Base-by-base conservation (phyloP, 2,797 vertebrate species). In the Poeciliopsis infans region DNA sequence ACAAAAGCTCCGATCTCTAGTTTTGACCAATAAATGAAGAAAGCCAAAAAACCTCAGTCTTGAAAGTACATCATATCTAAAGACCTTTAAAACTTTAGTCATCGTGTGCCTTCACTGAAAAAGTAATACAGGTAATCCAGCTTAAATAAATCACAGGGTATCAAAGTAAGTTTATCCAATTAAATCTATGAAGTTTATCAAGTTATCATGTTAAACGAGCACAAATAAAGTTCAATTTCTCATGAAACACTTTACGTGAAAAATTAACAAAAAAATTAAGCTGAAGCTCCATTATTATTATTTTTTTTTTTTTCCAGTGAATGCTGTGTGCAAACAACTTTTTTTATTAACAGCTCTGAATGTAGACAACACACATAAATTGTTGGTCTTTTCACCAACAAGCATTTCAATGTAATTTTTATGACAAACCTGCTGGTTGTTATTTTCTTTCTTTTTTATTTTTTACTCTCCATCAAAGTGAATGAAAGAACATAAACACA, bases 401-500 rank as follows among this genome's bases (percentile, higher is more conserved):
- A 20, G 59, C 41, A 79, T 12, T 25, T 16, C 18, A 75, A 75
- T 69, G 33, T 16, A 36, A 51, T 46, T n/a, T 71, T 28, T n/a
- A 59, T 36, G 77, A 81, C 61, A 47, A 13, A 4, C 49, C 45
- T 64, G 69, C 57, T 76, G 61, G 43, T 47, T 61, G 76, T 46
- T 55, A 69, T 76, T 69, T 25, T 25, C 23, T 49, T 49, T 53
- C 25, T 47, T 43, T 76, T 69, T 23, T 23, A 20, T 53, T 53
- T 47, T 43, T 43, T 1, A 11, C 46, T 47, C 47, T 69, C 76
- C 68, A 28, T 72, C 43, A 73, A 68, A 74, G 59, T 55, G 49
- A 75, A 69, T 47, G 45, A 77, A 51, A 74, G 61, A 78, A 70
- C 16, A 28, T 71, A 78, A 80, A 70, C 68, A 71, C 11, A 70